Base-by-base conservation (phyloP, 2,888 invertebrate species). In the Darwinula stevensoni region DNA sequence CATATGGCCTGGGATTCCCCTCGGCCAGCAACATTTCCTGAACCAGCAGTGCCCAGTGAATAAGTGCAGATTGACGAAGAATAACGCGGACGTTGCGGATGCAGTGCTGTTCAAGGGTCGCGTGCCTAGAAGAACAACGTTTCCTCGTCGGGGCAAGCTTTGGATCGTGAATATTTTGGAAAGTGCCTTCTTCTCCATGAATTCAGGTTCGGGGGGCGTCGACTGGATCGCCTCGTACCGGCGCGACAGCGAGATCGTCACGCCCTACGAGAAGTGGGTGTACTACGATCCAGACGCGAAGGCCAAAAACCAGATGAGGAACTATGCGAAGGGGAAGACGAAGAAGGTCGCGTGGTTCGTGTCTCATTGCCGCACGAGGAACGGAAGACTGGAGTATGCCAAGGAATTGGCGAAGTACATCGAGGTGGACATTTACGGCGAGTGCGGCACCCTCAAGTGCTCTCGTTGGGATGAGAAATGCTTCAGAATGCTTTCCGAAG, bases 211-310 rank as follows among this genome's bases (percentile, higher is more conserved):
- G n/a, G n/a, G n/a, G n/a, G n/a, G n/a, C n/a, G n/a, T n/a, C n/a
- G 94, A 94, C 57, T 88, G 88, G 86, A 91, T 91, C 5, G 78
- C 88, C 2, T 88, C 88, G 0, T 94, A 91, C 49, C 61, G 91
- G 37, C 67, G 67, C 35, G 88, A 91, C 49, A 88, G 86, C 15
- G 86, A 88, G 47, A 68, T 94, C 38, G 88, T 91, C 9, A 74
- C 91, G 1, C 91, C 91, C 0, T 94, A 91, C 50, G 91, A 86
- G 50, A 54, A 74, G 42, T 91, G 84, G 75, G 71, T 74, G 31
- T 80, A 80, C 49, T 76, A 69, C 46, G 70, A 86, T 49, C 54
- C 65, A 1, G 56, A 60, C 14, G 51, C 69, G 18, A 65, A 61
- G 4, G 68, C 67, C 47, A 60, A 61, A 41, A 59, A 63, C 14